These are phyloP conservation scores for Naja naja DNA, from an alignment of 2,113 vertebrate genomes.

Conservation along the genomic window DNA sequence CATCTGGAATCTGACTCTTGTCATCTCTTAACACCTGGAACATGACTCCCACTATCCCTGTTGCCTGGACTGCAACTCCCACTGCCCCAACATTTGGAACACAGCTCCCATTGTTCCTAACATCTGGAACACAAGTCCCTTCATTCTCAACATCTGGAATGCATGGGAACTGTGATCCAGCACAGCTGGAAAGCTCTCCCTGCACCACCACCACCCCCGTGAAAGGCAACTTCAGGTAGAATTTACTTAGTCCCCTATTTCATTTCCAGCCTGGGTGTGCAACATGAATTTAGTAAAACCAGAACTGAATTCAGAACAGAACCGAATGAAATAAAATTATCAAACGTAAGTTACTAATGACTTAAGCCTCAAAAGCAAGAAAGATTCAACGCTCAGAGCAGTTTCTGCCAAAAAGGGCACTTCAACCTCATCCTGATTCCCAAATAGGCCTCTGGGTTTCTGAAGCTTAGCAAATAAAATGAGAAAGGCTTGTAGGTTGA, in stretches of 20 bases:
- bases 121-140: neutral
- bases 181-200: neutral
- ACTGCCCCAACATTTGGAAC: no score
- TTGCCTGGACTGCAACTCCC: no score
- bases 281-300: neutral
- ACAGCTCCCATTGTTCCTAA: no score
- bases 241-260: neutral
- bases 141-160: neutral
- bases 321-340: neutral
- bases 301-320: neutral
- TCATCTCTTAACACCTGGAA: no score
- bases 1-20: no score
- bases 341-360: no score
- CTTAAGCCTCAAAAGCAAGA: neutral
- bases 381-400: neutral
- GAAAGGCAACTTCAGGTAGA: neutral
- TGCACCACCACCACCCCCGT: fast-evolving
- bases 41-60: no score
- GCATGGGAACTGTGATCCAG: neutral
- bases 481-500: neutral
- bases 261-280: neutral
- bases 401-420: neutral
- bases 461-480: neutral
- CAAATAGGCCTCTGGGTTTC: neutral
- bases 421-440: neutral